Percentiles rank a stretch among this genome's conserved stretches.
These are phyloP conservation scores for Drosophila varians DNA, from an alignment of 1,140 invertebrate species.

Conservation along the genomic window DNA sequence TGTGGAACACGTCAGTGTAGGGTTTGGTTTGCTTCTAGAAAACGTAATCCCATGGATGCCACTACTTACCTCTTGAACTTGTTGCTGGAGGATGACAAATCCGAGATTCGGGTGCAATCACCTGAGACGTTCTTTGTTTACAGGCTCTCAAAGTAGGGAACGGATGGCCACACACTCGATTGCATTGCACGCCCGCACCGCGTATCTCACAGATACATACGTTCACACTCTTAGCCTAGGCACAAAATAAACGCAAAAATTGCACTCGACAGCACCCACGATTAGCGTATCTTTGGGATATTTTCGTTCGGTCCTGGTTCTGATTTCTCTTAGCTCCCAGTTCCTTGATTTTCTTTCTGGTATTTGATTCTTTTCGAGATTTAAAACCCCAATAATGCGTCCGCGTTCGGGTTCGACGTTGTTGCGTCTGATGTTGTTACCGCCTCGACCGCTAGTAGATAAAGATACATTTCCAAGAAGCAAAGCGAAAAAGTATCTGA, in stretches of 20 bases:
- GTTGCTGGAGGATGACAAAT: slow-evolving; percentile 52
- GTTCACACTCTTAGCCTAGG: slow-evolving; percentile 21
- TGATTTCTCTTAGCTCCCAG: slow-evolving; percentile 1
- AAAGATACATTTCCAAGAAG: slow-evolving; percentile 45
- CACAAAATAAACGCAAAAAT: neutral
- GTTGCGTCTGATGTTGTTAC: slow-evolving; percentile 70
- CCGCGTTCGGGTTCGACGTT: no score
- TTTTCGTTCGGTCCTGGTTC: slow-evolving; percentile 8
- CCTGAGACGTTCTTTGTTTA: slow-evolving; percentile 38
- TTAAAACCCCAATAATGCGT: slow-evolving; percentile 43
- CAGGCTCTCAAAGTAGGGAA: slow-evolving; percentile 1
- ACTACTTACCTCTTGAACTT: slow-evolving; percentile 58
- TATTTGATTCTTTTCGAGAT: slow-evolving; percentile 17
- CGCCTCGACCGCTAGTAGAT: slow-evolving; percentile 42
- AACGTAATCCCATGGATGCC: neutral
- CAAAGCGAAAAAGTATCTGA: neutral
- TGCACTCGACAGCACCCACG: neutral
- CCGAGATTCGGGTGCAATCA: slow-evolving; percentile 24
- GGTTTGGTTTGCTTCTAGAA: slow-evolving; percentile 5
- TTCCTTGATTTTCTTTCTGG: slow-evolving; percentile 4
- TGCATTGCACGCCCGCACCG: slow-evolving; percentile 34
- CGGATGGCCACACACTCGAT: slow-evolving; percentile 16
- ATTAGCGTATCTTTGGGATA: slow-evolving; percentile 1
- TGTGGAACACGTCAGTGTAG: slow-evolving; percentile 60
- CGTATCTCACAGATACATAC: slow-evolving; percentile 42